Evolutionary conservation across 2,113 vertebrate species (phyloP), one percentile per base, ranked within the genome.

Genomic region (Grammomys dolichurus): DNA sequence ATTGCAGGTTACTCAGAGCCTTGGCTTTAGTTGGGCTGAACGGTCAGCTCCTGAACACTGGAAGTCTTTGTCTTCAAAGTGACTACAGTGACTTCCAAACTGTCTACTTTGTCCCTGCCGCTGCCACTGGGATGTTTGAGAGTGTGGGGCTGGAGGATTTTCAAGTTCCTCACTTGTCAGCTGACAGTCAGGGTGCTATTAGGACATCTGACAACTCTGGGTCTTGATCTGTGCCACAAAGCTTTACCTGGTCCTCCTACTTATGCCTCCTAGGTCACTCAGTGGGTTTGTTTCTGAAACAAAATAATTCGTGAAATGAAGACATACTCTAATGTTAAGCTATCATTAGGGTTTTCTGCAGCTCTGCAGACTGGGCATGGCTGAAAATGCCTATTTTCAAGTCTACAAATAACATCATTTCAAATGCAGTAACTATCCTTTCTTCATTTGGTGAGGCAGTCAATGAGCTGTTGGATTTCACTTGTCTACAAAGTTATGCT

Each of bases 241-340:
- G 20, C 33, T 76, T 70, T 81, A 43, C 89, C 87, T 78, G 31
- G 70, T 82, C 43, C 20, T 63, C 40, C 87, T 70, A 40, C 63
- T 56, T 67, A 93, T 88, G 12, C 31, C 46, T 94, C 16, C 20
- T 80, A 89, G 78, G 81, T 81, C 67, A 78, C 6, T 91, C 77
- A 63, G 80, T 73, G 78, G 58, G 78, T 36, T 91, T 89, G 87
- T 67, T 93, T 82, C 92, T 77, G 85, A 93, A 94, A 95, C 16
- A 72, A 84, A 86, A 67, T 26, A 36, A 40, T 28, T 90, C 78
- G 82, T 73, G 76, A 96, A 76, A 65, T 31, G 36, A 56, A 94
- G 56, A 94, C 46, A 89, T 72, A 89, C 54, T 73, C 70, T 22
- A 81, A 87, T 28, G 76, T n/a, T 87, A 91, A 96, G 51, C 43